A percentile compares a stretch with the other conserved stretches of the same genome.
phyloP scores from a whole-genome alignment of 2,113 vertebrate genomes.

The Mormyrus lacerda region DNA sequence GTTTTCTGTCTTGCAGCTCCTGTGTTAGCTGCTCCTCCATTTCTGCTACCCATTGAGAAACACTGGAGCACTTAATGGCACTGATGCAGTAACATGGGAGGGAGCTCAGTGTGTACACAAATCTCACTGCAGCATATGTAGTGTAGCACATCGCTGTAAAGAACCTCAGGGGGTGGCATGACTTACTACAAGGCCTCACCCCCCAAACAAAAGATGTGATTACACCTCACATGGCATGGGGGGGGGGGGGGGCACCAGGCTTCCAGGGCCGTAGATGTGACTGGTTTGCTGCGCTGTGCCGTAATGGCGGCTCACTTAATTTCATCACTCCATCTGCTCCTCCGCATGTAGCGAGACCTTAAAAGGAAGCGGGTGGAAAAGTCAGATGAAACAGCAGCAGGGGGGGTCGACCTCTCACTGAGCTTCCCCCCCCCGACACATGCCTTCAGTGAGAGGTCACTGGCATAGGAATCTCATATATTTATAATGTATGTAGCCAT shows the following conservation, averaged over 20 bases:
- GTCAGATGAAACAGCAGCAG: not conserved
- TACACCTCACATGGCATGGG: not conserved
- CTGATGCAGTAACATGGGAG: not conserved
- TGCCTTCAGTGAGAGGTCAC: not conserved
- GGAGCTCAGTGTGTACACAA: not conserved
- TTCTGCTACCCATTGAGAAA: not conserved
- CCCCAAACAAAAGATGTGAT: not conserved
- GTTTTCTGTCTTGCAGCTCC: not conserved
- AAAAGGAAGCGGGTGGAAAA: not conserved
- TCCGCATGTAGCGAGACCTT: not conserved
- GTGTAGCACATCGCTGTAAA: not conserved
- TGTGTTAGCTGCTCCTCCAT: not conserved
- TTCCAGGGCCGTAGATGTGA: not conserved
- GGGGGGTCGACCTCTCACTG: not conserved
- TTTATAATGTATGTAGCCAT: not conserved
- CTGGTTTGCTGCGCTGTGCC: not conserved
- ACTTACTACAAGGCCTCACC: not conserved
- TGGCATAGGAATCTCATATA: not conserved
- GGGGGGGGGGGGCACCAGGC: not conserved
- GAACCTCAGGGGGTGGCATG: not conserved
- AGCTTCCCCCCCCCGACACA: not conserved
- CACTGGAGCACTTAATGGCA: not conserved
- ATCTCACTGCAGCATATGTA: not conserved
- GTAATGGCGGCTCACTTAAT: not conserved
- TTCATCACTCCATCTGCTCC: not conserved